Evolutionary conservation across 2,797 vertebrate species (phyloP).

Genomic region (Ispidina picta): DNA sequence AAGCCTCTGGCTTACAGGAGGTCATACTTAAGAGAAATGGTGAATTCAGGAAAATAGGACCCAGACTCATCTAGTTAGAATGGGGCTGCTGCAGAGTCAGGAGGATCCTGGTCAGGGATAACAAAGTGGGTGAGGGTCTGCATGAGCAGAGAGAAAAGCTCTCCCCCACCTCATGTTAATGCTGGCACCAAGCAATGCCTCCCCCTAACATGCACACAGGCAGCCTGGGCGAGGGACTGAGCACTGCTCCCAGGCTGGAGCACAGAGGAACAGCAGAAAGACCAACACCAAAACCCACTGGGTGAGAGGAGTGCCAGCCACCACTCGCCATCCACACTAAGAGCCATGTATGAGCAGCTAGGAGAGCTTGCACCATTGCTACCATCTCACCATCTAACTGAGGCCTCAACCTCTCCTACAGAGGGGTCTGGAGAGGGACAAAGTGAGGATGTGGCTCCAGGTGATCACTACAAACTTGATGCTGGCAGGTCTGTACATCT

Average conservation of each 20-base stretch:
- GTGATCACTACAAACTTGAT: background rate
- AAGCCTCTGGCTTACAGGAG: conserved; percentile 51
- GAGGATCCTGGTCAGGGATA: background rate
- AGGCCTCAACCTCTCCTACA: background rate
- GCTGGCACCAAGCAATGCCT: background rate
- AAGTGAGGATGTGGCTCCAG: background rate
- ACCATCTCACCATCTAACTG: background rate
- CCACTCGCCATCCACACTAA: background rate
- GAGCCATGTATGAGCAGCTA: background rate
- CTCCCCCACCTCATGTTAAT: background rate
- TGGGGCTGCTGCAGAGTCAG: background rate
- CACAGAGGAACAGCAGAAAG: background rate
- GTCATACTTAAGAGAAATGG: conserved; percentile 65
- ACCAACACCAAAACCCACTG: background rate
- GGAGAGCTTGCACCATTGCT: background rate
- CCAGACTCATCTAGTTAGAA: background rate
- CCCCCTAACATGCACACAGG: rapidly evolving
- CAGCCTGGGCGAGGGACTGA: background rate
- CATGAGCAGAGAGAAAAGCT: background rate
- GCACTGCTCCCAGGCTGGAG: background rate
- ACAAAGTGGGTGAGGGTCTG: background rate
- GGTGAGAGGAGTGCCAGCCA: background rate
- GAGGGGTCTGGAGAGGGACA: background rate
- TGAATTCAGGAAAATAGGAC: background rate
- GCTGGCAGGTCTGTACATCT: background rate